phyloP scores from a whole-genome alignment of 2,797 vertebrate genomes.

The Zenarchopterus dispar region DNA sequence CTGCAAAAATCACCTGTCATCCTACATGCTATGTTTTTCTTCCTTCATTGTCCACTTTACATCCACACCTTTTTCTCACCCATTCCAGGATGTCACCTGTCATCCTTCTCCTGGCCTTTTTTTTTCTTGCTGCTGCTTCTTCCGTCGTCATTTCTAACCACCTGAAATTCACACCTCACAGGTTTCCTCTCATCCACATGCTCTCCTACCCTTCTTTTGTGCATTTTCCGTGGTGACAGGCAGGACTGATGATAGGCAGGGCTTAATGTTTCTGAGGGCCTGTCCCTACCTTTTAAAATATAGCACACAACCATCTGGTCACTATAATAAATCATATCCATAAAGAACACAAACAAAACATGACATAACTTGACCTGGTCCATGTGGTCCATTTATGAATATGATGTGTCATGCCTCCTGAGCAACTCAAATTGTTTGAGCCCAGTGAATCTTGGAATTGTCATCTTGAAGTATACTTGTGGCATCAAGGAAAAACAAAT shows the following conservation, averaged over 20 bases:
- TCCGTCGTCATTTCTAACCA: constrained; percentile 60
- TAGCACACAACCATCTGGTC: constrained; percentile 32
- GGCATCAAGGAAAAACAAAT: no score
- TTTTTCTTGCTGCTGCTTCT: no score
- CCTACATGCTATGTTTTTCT: constrained; percentile 49
- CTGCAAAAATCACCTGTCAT: constrained; percentile 74
- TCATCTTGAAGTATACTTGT: no score
- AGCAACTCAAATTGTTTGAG: no score
- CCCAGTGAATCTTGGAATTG: no score
- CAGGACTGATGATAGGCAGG: constrained; percentile 76
- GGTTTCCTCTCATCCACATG: constrained; percentile 60
- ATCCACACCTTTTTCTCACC: constrained; percentile 35
- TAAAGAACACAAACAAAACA: background rate
- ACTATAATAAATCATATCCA: constrained; percentile 55
- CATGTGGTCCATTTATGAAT: no score
- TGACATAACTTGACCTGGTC: no score
- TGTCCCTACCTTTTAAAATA: constrained; percentile 42
- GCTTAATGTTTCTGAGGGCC: constrained; percentile 37
- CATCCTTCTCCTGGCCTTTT: constrained; percentile 65
- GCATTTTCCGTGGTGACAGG: constrained; percentile 71
- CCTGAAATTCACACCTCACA: constrained; percentile 75
- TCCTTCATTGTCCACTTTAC: constrained; percentile 52
- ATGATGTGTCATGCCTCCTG: no score
- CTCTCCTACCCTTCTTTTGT: constrained; percentile 60
- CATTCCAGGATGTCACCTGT: constrained; percentile 69